Base-by-base conservation (phyloP, 2,113 vertebrate species). In the Phrynocephalus versicolor region DNA sequence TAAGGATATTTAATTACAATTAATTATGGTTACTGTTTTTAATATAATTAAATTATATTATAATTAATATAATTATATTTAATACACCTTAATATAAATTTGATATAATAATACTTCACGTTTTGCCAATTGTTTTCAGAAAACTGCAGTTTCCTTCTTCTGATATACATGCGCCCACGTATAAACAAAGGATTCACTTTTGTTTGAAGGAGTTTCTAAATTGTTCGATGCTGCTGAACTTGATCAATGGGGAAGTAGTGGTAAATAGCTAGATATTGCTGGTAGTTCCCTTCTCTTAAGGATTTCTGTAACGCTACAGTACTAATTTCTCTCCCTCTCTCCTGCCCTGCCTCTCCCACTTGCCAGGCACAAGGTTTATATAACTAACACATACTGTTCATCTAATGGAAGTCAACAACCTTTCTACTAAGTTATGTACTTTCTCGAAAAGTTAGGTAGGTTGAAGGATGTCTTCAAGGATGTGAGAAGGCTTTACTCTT, bases 401-500 rank as follows among this genome's bases (percentile, higher is more conserved):
- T 65, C 30, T 64, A 37, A 1, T 74, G 35, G 62, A 16, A 75
- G 30, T 73, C 57, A 74, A 45, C 27, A 33, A 30, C 58, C 72
- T 27, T 30, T 73, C 73, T 64, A 41, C 45, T 65, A 74, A 30
- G 45, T 35, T 33, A 64, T 57, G 69, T 67, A 86, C 82, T 78
- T 57, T 58, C 62, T 35, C 25, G 75, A 45, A 81, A 65, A 85
- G 91, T 82, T 89, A 90, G 86, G 91, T 88, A 89, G 89, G 81
- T 75, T 3, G 0, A 15, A 81, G 87, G 91, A 92, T 92, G 92
- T 85, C 90, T 91, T 95, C 69, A 85, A 72, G 87, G 87, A 92
- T 93, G 89, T 79, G 85, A 92, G 92, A 96, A 95, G 91, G 85
- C 91, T 95, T 92, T 30, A 25, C 92, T 92, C 88, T 96, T 96